Evolutionary conservation across 2,113 vertebrate genomes (phyloP), one percentile per base, ranked within the genome.

Genomic region (Polypterus senegalus): DNA sequence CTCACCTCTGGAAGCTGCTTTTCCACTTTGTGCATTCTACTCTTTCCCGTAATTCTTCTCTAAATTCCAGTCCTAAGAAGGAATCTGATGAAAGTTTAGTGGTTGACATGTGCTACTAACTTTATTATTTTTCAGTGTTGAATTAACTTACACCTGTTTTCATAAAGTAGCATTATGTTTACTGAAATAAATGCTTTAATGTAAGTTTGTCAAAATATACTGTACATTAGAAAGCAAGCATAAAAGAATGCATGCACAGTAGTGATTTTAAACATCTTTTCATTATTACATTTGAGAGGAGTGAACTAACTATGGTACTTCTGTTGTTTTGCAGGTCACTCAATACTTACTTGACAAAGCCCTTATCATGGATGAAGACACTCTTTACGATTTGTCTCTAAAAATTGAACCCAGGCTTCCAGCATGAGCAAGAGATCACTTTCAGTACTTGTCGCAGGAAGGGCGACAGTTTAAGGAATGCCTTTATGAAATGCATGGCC

Each of bases 391-490:
- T 65, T 87, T 99, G 66, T 99, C 95, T 1, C 84, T 99, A 65
- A 97, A 92, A 81, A 92, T 97, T 6, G 96, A 99, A 77, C 96
- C 96, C 66, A 89, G 96, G 70, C 88, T 98, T 63, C 92, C 94
- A 0, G 94, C 96, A 78, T 99, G 94, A 97, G 59, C 70, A 27
- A 43, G 61, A 65, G 60, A 27, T 76, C 66, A 70, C 63, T 60
- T 67, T 65, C 64, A 70, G 53, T 62, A 9, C 59, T 70, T 61
- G 60, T 51, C 54, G 59, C 60, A 63, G 57, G 67, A 64, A 62
- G 65, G 55, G n/a, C 47, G 51, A 54, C 7, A 61, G 49, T 27
- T 27, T 27, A 27, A 27, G 27, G 27, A 27, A 27, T 27, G 27
- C 27, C 27, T 27, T 27, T 27, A 27, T 27, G 27, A 27, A 27